phyloP scores from a whole-genome alignment of 2,797 vertebrate genomes.

The Oreochromis mossambicus region DNA sequence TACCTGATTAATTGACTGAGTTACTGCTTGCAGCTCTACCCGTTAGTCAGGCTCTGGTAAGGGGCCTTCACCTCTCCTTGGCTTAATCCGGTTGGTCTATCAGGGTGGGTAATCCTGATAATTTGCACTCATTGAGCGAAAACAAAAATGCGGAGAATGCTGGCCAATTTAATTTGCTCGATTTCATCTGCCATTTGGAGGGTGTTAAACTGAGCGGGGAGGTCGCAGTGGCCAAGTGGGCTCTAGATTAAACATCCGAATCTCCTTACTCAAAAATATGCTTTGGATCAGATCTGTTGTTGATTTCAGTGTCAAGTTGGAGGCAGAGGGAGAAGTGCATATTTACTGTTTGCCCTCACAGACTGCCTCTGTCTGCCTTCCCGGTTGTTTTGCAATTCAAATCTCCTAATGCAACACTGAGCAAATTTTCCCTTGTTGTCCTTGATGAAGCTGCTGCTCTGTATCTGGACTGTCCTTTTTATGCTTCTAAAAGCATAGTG shows the following conservation, averaged over 20 bases:
- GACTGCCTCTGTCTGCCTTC: constrained; percentile 11
- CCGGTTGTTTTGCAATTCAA: constrained; percentile 68
- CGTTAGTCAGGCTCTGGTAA: neutral
- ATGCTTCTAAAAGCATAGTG: constrained; percentile 24
- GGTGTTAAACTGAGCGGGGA: neutral
- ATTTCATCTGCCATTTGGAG: neutral
- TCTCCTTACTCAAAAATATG: neutral
- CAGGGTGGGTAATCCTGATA: neutral
- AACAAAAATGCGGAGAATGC: constrained; percentile 19
- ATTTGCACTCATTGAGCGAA: neutral
- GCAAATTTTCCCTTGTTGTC: constrained; percentile 59
- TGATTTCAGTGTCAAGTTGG: neutral
- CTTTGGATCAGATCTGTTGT: neutral
- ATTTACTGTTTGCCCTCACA: constrained; percentile 23
- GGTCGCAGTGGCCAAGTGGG: neutral
- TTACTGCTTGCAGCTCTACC: neutral
- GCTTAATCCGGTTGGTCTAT: neutral
- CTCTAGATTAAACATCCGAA: neutral
- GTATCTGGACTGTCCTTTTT: constrained; percentile 32
- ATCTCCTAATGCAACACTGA: constrained; percentile 45
- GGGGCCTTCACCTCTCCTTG: neutral
- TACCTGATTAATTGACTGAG: neutral
- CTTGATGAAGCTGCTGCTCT: constrained; percentile 7
- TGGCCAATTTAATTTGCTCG: neutral
- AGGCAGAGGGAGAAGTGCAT: constrained; percentile 10